Evolutionary conservation across 2,888 invertebrate genomes (phyloP).

Genomic region (Acleris literana): DNA sequence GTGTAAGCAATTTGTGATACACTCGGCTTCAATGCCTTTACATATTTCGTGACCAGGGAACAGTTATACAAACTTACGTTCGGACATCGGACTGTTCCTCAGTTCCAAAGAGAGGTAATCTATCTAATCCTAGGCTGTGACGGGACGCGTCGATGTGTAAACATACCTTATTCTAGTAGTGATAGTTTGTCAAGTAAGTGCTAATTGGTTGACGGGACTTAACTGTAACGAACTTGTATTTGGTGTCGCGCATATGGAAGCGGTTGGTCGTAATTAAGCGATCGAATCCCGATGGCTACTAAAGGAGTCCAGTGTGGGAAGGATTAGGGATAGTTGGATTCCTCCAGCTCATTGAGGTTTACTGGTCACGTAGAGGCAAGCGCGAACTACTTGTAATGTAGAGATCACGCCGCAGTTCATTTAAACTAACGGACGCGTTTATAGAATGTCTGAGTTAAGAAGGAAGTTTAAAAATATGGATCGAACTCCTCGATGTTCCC

Average conservation of each 20-base stretch:
- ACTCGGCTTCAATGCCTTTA: conserved; percentile 32
- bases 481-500: no score
- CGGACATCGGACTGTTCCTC: not conserved
- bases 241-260: conserved; percentile 21
- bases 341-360: not conserved
- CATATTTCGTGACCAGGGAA: conserved; percentile 18
- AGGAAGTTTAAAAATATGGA: no score
- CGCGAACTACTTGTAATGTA: conserved; percentile 12
- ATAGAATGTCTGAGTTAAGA: no score
- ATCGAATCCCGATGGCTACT: conserved; percentile 9
- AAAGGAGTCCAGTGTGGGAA: not conserved
- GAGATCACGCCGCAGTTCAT: conserved; percentile 13
- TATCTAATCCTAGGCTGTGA: conserved; percentile 19
- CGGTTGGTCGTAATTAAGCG: conserved; percentile 18
- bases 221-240: conserved; percentile 32
- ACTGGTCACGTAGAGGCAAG: conserved; percentile 9
- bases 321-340: not conserved
- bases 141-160: not conserved
- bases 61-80: not conserved
- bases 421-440: no score
- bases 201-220: conserved; percentile 43
- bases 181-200: conserved; percentile 43
- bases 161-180: conserved; percentile 30
- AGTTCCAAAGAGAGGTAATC: not conserved
- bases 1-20: conserved; percentile 47